Evolutionary conservation across 1,140 invertebrate species (phyloP), one percentile per base, ranked within the genome.

Genomic region (Cyrtorhinus lividipennis): DNA sequence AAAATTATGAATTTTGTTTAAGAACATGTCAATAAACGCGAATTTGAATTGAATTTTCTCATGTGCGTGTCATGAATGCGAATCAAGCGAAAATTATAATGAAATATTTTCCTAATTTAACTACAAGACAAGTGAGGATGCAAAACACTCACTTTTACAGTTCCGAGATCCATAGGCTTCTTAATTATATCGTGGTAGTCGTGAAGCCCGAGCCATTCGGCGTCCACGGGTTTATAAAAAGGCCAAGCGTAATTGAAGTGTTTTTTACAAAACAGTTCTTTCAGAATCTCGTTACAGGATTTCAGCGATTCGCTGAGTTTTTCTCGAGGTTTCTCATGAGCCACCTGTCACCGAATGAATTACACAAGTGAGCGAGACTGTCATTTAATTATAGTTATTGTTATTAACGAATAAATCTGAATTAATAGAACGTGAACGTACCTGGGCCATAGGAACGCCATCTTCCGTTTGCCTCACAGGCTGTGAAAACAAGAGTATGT

Each of bases 101-200:
- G n/a, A n/a, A n/a, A n/a, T n/a, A n/a, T n/a, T n/a, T n/a, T n/a
- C n/a, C n/a, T n/a, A n/a, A n/a, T n/a, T n/a, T n/a, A n/a, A n/a
- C n/a, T n/a, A n/a, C n/a, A n/a, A n/a, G 30, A 38, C 5, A 38
- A 8, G 30, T 8, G 30, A 8, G 30, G 30, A 38, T 38, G 30
- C 5, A 23, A 18, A 13, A 24, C 2, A 57, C 24, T 56, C 15
- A 83, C 81, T 79, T 96, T 97, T 1, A 98, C 91, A 27, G 94
- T 96, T n/a, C 92, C 92, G 66, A 99, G 79, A 79, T 99, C 96
- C 95, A 99, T 99, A 15, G 96, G 96, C 74, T 96, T 92, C 73
- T 96, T 98, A 68, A 99, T 98, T 68, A 99, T 95, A 69, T 98
- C 93, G 80, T 97, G 92, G 77, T 99, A 99, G 77, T 99, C 96